Evolutionary conservation across 2,888 invertebrate species (phyloP).

Genomic region (Eupithecia exiguata): DNA sequence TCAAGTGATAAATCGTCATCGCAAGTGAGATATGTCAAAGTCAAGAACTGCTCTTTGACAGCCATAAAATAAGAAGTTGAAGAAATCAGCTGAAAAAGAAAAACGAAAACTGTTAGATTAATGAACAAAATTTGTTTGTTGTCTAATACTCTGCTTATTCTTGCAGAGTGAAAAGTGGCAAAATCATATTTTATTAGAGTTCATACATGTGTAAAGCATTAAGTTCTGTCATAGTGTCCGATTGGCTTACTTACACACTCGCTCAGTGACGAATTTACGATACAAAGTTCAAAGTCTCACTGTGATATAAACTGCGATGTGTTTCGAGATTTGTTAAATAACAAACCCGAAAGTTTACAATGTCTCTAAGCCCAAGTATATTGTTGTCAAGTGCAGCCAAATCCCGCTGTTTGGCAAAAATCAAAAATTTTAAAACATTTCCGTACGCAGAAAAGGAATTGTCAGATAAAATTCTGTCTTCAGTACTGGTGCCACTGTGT

Average conservation of each 20-base stretch:
- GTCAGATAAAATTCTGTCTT: conserved; percentile 82
- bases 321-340: not conserved
- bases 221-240: not conserved
- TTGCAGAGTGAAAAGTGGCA: not conserved
- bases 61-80: no score
- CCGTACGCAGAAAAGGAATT: conserved; percentile 59
- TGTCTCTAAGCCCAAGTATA: conserved; percentile 66
- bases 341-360: not conserved
- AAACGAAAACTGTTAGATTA: no score
- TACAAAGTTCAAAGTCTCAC: conserved; percentile 7
- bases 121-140: not conserved
- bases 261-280: not conserved
- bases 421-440: conserved; percentile 80
- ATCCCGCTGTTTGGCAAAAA: conserved; percentile 82
- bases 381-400: conserved; percentile 82
- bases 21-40: not conserved
- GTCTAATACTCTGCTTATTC: no score
- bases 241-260: not conserved
- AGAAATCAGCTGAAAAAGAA: no score
- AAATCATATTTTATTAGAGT: not conserved
- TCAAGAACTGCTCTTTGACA: not conserved
- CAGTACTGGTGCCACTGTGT: conserved; percentile 93
- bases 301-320: not conserved
- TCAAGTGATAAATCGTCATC: not conserved
- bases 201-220: not conserved